Conservation (phyloP, 2,888 invertebrate species). For the Drosophila kuntzei region DNA sequence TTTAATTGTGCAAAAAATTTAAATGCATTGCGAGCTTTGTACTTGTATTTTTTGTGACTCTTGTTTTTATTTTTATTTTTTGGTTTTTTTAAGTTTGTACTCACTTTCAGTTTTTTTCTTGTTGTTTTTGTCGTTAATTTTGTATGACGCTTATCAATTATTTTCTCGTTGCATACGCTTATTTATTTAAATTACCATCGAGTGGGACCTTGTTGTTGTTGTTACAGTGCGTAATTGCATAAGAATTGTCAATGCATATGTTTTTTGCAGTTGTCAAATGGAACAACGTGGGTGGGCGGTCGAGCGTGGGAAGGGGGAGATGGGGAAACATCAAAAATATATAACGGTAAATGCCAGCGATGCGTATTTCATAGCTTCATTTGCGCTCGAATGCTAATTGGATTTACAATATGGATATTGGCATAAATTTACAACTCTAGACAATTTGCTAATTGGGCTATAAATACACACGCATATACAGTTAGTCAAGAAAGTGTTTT, state of each 20-base stretch:
- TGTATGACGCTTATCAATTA: conserved; percentile 71
- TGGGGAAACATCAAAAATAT: conserved; percentile 8
- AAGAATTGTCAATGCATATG: conserved; percentile 57
- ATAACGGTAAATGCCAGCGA: conserved; percentile 36
- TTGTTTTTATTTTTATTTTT: conserved; percentile 14
- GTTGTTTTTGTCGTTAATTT: conserved; percentile 9
- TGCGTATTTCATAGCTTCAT: conserved; percentile 38
- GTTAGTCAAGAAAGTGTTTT: no score
- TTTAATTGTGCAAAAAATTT: conserved; percentile 57
- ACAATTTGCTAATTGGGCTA: conserved; percentile 34
- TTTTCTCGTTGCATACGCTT: conserved; percentile 57
- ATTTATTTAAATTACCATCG: conserved; percentile 61
- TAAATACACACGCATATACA: conserved; percentile 26
- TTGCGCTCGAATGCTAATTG: conserved; percentile 63
- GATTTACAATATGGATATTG: conserved; percentile 53
- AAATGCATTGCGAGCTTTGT: conserved; percentile 32
- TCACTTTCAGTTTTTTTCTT: conserved; percentile 20
- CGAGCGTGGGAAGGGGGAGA: not conserved
- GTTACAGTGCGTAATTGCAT: conserved; percentile 59
- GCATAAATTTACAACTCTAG: conserved; percentile 40
- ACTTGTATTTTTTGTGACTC: conserved; percentile 35
- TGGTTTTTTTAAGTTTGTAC: not conserved
- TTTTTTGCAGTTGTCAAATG: conserved; percentile 26
- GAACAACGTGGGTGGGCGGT: conserved; percentile 24
- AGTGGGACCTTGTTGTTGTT: conserved; percentile 21